Conservation (phyloP, 37 sponge, comb jelly and placozoan genomes). For the Spongilla lacustris region DNA sequence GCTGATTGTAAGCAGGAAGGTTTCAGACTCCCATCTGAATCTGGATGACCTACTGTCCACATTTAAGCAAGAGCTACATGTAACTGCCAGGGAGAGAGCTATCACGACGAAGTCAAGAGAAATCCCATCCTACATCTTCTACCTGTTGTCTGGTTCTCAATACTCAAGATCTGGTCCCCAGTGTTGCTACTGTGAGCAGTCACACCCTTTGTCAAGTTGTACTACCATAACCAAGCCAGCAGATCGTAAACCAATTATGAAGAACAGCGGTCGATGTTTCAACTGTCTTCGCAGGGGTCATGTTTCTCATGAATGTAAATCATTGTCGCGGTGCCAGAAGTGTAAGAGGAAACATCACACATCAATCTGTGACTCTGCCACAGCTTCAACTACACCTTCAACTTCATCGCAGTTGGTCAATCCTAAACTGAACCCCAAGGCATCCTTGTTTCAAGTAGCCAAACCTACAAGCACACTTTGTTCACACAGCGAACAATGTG, state of each 20-base stretch:
- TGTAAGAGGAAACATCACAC: constrained; percentile 8
- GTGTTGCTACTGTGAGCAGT: constrained; percentile 4
- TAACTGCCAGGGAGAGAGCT: constrained; percentile 21
- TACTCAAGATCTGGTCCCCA: background rate
- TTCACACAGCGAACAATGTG: background rate
- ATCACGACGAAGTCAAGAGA: no score
- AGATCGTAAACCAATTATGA: background rate
- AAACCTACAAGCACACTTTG: no score
- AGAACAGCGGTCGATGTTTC: background rate
- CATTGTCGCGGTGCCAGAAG: background rate
- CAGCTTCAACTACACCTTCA: no score
- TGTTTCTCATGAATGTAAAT: background rate
- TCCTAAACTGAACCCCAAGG: no score
- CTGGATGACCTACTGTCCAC: background rate
- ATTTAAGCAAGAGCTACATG: background rate
- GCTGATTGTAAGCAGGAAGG: background rate
- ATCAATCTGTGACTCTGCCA: background rate
- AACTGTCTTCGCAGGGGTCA: constrained; percentile 7
- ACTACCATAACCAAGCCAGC: background rate
- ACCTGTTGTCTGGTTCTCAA: background rate
- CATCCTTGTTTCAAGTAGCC: no score
- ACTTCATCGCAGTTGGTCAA: no score
- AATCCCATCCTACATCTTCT: no score
- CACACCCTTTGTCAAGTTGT: background rate
- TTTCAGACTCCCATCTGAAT: background rate